A percentile compares a stretch with the other conserved stretches of the same genome.
Evolutionary conservation across 2,113 vertebrate species (phyloP).

Genomic region (Colaptes auratus): DNA sequence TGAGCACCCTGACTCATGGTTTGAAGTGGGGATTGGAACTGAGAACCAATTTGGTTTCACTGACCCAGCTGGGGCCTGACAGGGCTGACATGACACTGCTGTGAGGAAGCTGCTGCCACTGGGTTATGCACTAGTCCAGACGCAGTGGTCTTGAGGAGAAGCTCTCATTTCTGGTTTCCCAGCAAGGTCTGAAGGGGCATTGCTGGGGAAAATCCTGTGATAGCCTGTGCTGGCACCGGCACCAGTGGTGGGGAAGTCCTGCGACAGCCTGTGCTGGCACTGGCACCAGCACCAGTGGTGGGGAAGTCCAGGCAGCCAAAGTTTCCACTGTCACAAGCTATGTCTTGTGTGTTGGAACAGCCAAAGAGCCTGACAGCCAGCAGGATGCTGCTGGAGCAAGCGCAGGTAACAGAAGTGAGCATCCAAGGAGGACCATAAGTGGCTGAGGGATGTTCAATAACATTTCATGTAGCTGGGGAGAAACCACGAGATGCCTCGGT

Average conservation of each 20-base stretch:
- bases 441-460: background rate
- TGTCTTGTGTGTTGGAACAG: fast-evolving
- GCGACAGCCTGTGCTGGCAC: no score
- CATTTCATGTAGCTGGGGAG: fast-evolving
- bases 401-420: background rate
- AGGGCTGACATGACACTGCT: fast-evolving
- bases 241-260: no score
- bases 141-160: fast-evolving
- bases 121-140: fast-evolving
- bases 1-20: background rate
- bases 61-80: background rate
- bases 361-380: background rate
- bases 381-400: background rate
- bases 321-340: background rate
- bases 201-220: background rate
- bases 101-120: fast-evolving
- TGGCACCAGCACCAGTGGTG: no score
- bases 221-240: no score
- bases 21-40: background rate
- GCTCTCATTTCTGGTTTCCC: background rate
- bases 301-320: background rate
- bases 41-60: background rate
- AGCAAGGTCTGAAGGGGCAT: fast-evolving
- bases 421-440: background rate
- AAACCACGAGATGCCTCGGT: background rate